These are phyloP conservation scores for Chrysolina americana DNA, from an alignment of 2,888 invertebrate species.

Conservation along the genomic window DNA sequence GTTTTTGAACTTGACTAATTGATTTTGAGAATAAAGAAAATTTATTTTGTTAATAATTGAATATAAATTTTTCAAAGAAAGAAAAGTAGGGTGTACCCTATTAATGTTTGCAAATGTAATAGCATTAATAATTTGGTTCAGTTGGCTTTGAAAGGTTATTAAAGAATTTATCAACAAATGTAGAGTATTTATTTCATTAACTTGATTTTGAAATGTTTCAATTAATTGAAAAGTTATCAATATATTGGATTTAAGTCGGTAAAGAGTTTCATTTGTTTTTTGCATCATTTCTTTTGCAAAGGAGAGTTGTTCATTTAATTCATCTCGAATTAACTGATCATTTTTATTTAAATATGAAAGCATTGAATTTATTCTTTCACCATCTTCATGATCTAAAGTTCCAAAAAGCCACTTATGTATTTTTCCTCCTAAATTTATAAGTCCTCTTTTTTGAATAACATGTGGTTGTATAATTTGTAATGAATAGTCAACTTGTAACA, in stretches of 20 bases:
- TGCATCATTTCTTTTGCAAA: conserved; percentile 25
- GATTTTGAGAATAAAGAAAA: conserved; percentile 5
- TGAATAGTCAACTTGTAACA: conserved; percentile 19
- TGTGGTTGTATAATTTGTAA: conserved; percentile 23
- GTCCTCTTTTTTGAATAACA: conserved; percentile 5
- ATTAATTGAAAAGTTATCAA: conserved; percentile 15
- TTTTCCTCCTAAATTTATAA: conserved; percentile 6
- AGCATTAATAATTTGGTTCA: conserved; percentile 26
- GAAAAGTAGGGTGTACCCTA: conserved; percentile 23
- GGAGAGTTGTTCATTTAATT: conserved; percentile 18
- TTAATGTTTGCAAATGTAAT: conserved; percentile 23
- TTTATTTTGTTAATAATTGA: conserved; percentile 12
- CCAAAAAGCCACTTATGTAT: conserved; percentile 21
- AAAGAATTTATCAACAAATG: too few species aligned
- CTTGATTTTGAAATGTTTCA: background rate
- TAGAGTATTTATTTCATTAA: too few species aligned
- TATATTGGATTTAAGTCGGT: conserved; percentile 28
- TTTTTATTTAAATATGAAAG: conserved; percentile 27
- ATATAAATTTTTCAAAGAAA: conserved; percentile 14
- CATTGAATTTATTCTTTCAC: conserved; percentile 20
- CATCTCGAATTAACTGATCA: conserved; percentile 21
- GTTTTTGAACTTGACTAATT: conserved; percentile 14
- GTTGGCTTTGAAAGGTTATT: too few species aligned
- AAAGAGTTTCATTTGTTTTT: conserved; percentile 25
- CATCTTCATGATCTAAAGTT: conserved; percentile 21